These are phyloP conservation scores for Pterocles gutturalis DNA, from an alignment of 2,113 vertebrate genomes.

Conservation along the genomic window DNA sequence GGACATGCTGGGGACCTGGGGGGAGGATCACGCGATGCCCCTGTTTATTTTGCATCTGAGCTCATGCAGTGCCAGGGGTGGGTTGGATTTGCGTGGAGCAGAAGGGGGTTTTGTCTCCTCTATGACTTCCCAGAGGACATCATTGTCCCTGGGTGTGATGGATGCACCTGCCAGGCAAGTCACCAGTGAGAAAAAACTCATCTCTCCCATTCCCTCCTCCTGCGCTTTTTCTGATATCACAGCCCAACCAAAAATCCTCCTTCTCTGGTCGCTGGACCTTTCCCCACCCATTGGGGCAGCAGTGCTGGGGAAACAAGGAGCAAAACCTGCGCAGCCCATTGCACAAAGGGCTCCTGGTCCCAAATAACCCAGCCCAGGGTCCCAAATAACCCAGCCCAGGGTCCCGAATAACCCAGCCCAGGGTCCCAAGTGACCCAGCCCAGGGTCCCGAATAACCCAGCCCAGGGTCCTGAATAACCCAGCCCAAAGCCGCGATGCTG, in stretches of 20 bases:
- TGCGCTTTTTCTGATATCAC: fast-evolving
- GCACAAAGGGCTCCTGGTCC: not conserved
- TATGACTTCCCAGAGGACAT: fast-evolving
- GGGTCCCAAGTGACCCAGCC: too few relatives aligned
- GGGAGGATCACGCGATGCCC: fast-evolving
- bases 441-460: too few relatives aligned
- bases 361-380: not conserved
- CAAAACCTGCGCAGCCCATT: not conserved
- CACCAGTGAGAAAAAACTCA: not conserved
- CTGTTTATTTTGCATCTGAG: not conserved
- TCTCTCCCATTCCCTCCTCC: not conserved
- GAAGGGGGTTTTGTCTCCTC: not conserved
- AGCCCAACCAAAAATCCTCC: not conserved
- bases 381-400: too few relatives aligned
- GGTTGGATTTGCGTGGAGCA: not conserved
- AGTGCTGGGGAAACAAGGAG: fast-evolving
- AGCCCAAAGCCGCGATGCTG: not conserved
- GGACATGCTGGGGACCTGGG: fast-evolving
- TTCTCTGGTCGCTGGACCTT: not conserved
- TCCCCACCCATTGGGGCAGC: fast-evolving
- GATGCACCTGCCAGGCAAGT: not conserved
- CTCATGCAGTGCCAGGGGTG: fast-evolving
- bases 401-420: not conserved
- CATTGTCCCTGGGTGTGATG: fast-evolving
- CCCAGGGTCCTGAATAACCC: not conserved